Percentiles rank a stretch among this genome's conserved stretches.
These are phyloP conservation scores for Catostylus mosaicus DNA, from an alignment of 30 jellyfish, hydroid and myxozoan species.

Conservation along the genomic window DNA sequence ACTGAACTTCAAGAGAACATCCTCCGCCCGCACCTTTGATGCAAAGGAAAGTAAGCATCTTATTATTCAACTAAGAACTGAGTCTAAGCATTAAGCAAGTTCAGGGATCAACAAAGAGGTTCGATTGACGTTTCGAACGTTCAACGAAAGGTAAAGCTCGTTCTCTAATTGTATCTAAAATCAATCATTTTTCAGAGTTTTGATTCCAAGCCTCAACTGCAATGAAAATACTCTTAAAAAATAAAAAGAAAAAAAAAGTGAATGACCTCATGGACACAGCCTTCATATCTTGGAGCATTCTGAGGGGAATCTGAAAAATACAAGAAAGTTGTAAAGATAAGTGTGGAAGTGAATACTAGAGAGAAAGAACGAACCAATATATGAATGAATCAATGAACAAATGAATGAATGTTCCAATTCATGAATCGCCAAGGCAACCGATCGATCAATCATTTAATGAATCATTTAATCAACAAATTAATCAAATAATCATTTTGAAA, in stretches of 20 bases:
- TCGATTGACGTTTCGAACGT: no score
- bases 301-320: constrained; percentile 25
- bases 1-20: constrained; percentile 75
- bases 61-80: not conserved
- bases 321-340: not conserved
- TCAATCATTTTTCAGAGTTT: no score
- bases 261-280: constrained; percentile 67
- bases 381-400: not conserved
- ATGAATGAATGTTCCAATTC: not conserved
- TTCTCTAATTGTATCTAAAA: no score
- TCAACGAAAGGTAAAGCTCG: no score
- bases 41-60: not conserved
- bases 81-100: no score
- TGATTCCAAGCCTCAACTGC: no score
- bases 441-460: not conserved
- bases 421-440: not conserved
- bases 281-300: constrained; percentile 83
- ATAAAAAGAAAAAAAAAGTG: not conserved
- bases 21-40: constrained; percentile 86
- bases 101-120: no score
- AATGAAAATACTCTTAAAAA: not conserved
- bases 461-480: not conserved
- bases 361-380: not conserved
- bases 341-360: not conserved
- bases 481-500: not conserved